Conservation (phyloP, 2,888 invertebrate species). For the Pediacus dermestoides region DNA sequence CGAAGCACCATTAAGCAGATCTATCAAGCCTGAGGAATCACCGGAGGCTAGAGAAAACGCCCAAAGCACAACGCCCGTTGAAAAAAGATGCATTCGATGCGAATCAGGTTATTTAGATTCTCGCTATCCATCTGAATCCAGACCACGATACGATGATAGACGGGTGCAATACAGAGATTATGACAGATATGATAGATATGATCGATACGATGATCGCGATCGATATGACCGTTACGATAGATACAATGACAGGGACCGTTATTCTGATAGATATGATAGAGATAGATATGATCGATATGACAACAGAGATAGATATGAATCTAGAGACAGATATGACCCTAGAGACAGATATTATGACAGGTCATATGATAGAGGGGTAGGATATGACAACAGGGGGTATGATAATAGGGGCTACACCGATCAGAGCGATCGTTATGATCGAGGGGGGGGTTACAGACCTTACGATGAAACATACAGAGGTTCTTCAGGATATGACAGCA, state of each 20-base stretch:
- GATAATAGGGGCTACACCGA: constrained; percentile 50
- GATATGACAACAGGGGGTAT: constrained; percentile 43
- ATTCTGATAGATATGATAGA: constrained; percentile 9
- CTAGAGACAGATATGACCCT: constrained; percentile 20
- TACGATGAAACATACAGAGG: constrained; percentile 61
- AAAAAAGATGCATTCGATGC: constrained; percentile 22
- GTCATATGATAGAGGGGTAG: constrained; percentile 41
- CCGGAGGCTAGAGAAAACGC: constrained; percentile 20
- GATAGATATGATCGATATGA: constrained; percentile 22
- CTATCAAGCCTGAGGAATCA: constrained; percentile 23
- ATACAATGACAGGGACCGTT: constrained; percentile 29
- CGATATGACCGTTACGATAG: constrained; percentile 25
- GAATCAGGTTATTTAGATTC: constrained; percentile 13
- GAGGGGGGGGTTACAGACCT: constrained; percentile 49
- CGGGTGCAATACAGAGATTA: constrained; percentile 8
- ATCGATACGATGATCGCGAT: constrained; percentile 19
- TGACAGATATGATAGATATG: no score
- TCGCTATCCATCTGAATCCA: constrained; percentile 7
- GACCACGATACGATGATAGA: constrained; percentile 16
- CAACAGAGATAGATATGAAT: constrained; percentile 15
- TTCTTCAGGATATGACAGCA: constrained; percentile 61
- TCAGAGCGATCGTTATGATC: constrained; percentile 19
- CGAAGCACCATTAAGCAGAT: neutral
- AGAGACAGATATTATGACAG: constrained; percentile 33
- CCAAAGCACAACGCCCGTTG: constrained; percentile 13